Conservation (phyloP, 2,797 vertebrate genomes). For the Sebastes dallii region DNA sequence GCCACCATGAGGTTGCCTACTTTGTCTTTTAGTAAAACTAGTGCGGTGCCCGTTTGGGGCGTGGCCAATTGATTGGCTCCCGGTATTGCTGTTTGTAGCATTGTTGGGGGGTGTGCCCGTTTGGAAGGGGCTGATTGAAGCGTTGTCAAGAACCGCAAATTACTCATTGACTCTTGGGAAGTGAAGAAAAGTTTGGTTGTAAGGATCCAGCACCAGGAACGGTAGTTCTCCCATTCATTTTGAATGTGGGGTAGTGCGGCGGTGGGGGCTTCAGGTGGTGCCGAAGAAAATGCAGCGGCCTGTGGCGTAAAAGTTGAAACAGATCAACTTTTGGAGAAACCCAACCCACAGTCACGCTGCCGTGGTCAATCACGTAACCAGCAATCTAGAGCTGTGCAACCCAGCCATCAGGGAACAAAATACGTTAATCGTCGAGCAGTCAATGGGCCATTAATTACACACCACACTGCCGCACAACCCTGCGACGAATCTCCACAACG, state of each 20-base stretch:
- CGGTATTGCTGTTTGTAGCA: too few species aligned
- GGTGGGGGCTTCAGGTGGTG: too few species aligned
- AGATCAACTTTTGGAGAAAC: not conserved
- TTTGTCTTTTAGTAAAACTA: not conserved
- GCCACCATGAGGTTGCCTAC: not conserved
- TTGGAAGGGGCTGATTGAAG: not conserved
- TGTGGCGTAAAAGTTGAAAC: too few species aligned
- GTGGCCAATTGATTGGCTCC: too few species aligned
- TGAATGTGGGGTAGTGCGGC: not conserved
- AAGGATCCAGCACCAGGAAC: not conserved
- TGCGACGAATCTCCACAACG: not conserved
- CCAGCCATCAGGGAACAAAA: not conserved
- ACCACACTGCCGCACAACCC: too few species aligned
- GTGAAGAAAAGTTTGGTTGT: not conserved
- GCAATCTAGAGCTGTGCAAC: not conserved
- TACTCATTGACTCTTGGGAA: not conserved
- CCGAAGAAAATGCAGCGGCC: too few species aligned
- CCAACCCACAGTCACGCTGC: too few species aligned
- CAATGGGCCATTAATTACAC: not conserved
- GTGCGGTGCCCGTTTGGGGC: too few species aligned
- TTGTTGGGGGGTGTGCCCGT: too few species aligned
- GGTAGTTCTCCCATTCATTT: not conserved
- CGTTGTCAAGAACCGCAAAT: not conserved
- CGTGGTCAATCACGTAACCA: too few species aligned
- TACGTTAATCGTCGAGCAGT: not conserved